Evolutionary conservation across 2,888 invertebrate genomes (phyloP).

Genomic region (Alitta virens): DNA sequence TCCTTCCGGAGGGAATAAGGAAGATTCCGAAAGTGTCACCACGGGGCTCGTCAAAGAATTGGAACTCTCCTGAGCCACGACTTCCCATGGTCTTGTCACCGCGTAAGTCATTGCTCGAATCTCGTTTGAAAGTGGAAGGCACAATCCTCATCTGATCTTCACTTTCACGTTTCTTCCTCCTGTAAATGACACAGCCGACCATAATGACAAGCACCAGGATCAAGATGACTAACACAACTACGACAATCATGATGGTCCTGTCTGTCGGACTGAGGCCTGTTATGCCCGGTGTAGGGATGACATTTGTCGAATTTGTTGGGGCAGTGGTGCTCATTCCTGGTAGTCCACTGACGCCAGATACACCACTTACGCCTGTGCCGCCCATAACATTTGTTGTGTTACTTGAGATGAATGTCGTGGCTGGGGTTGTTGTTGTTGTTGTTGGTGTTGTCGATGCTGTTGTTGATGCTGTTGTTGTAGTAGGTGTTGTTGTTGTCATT

Average conservation of each 20-base stretch:
- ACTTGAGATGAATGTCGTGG: neutral
- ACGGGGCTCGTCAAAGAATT: neutral
- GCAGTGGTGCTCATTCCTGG: too few relatives aligned
- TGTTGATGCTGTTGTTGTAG: neutral
- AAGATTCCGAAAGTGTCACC: neutral
- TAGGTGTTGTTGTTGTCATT: neutral
- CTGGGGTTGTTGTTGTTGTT: neutral
- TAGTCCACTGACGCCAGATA: too few relatives aligned
- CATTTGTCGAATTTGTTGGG: too few relatives aligned
- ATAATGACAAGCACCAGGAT: neutral
- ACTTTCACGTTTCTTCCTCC: neutral
- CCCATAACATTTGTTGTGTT: neutral
- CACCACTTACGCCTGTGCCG: too few relatives aligned
- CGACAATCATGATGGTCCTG: too few relatives aligned
- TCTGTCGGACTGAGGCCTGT: too few relatives aligned
- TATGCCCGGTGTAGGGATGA: too few relatives aligned
- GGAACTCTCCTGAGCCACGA: neutral
- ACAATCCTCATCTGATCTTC: neutral
- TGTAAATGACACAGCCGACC: neutral
- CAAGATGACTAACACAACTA: neutral
- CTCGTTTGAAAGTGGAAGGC: neutral
- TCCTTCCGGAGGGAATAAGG: neutral
- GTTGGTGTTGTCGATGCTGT: neutral
- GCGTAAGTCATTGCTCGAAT: too few relatives aligned
- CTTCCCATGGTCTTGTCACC: neutral